Percentiles rank a stretch among this genome's conserved stretches.
Evolutionary conservation across 2,888 invertebrate species (phyloP).

Genomic region (Apodemia mormo): DNA sequence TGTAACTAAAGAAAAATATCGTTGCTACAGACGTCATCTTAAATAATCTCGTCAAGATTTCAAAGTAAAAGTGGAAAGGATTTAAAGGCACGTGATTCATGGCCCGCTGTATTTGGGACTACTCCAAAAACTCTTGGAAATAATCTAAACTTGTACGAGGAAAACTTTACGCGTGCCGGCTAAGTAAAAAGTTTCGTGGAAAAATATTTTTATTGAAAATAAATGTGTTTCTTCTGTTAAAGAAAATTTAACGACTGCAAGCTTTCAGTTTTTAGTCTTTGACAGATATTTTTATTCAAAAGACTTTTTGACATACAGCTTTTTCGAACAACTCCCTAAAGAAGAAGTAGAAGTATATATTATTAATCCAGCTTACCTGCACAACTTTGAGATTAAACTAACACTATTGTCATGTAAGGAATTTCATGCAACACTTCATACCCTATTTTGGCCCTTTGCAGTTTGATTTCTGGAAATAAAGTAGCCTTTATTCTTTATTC

Average conservation of each 20-base stretch:
- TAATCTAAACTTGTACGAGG: slow-evolving; percentile 58
- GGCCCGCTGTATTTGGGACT: slow-evolving; percentile 55
- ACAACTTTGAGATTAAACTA: no score
- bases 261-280: not conserved
- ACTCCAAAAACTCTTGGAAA: slow-evolving; percentile 63
- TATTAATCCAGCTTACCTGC: no score
- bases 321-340: no score
- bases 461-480: no score
- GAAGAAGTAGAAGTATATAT: no score
- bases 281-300: no score
- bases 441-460: no score
- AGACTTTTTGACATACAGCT: no score
- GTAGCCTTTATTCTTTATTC: no score
- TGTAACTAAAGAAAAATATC: not conserved
- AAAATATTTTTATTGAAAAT: slow-evolving; percentile 21
- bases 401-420: no score
- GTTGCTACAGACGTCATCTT: slow-evolving; percentile 14
- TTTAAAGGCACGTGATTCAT: slow-evolving; percentile 34
- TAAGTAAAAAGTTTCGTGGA: slow-evolving; percentile 24
- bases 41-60: slow-evolving; percentile 30
- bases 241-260: not conserved
- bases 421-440: no score
- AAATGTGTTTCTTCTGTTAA: slow-evolving; percentile 10
- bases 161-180: slow-evolving; percentile 23
- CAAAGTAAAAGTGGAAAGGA: slow-evolving; percentile 31